Percentiles rank a stretch among this genome's conserved stretches.
Conservation (phyloP, 2,888 invertebrate species). For the Pollenia angustigena region DNA sequence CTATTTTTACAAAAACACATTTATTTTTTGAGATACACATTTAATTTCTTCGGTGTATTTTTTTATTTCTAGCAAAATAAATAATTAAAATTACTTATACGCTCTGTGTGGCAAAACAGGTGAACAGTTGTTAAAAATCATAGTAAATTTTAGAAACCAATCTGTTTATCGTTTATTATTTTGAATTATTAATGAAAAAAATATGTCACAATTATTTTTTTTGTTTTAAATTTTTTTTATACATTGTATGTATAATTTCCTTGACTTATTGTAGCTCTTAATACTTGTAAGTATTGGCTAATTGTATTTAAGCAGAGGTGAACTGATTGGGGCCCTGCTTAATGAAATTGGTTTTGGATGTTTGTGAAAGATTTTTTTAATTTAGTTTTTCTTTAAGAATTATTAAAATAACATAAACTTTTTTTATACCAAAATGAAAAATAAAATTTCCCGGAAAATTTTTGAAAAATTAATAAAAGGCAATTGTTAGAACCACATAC, state of each 20-base stretch:
- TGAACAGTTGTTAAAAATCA: conserved; percentile 19
- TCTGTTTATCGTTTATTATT: not conserved
- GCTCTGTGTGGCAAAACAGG: conserved; percentile 14
- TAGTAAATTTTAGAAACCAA: not conserved
- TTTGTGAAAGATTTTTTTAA: not conserved
- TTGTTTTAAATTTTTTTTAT: conserved; percentile 50
- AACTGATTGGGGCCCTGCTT: not conserved
- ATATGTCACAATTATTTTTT: conserved; percentile 49
- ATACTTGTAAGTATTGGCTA: conserved; percentile 36
- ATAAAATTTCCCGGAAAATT: too few relatives aligned
- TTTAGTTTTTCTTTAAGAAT: not conserved
- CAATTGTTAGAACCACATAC: too few relatives aligned
- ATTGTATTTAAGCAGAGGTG: conserved; percentile 52
- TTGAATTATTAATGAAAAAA: conserved; percentile 42
- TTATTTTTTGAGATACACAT: not conserved
- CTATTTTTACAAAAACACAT: not conserved
- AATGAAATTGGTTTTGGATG: not conserved
- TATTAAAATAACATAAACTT: too few relatives aligned
- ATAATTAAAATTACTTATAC: conserved; percentile 51
- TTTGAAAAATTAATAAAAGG: too few relatives aligned
- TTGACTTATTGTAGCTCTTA: conserved; percentile 73
- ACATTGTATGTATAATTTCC: conserved; percentile 72
- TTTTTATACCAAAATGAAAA: too few relatives aligned
- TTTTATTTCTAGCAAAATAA: not conserved
- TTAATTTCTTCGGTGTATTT: not conserved